Conservation (phyloP, 2,888 invertebrate genomes). For the Ryuthela nishihirai region DNA sequence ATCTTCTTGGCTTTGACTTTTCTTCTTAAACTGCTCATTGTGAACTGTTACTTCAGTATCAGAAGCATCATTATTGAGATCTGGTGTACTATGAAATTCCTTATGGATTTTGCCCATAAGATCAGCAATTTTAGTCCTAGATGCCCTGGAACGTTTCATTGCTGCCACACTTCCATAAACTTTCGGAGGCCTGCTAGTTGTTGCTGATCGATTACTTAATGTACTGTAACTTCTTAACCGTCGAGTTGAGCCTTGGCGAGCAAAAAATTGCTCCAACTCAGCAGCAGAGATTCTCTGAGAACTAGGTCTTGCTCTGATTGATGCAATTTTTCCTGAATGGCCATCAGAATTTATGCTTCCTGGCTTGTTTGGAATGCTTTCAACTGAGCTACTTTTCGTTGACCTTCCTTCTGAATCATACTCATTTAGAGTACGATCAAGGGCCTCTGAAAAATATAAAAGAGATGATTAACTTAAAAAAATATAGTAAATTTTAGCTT, state of each 20-base stretch:
- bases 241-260: conserved; percentile 59
- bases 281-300: conserved; percentile 81
- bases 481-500: background rate
- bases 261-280: conserved; percentile 88
- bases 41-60: conserved; percentile 9
- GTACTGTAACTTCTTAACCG: conserved; percentile 12
- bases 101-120: conserved; percentile 59
- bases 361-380: conserved; percentile 46
- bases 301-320: conserved; percentile 56
- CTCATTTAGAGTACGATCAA: conserved; percentile 47
- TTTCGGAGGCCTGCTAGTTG: conserved; percentile 47
- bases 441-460: conserved; percentile 28
- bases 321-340: conserved; percentile 28
- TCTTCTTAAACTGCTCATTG: conserved; percentile 6
- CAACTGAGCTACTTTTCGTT: conserved; percentile 40
- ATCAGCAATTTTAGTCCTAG: conserved; percentile 28
- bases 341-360: conserved; percentile 19
- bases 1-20: conserved; percentile 65
- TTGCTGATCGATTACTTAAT: conserved; percentile 12
- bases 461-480: background rate
- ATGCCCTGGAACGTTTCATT: conserved; percentile 71
- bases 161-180: conserved; percentile 40
- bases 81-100: conserved; percentile 87
- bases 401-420: conserved; percentile 44
- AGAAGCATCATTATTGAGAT: conserved; percentile 63